These are phyloP conservation scores for Molossus alvarezi DNA, from an alignment of 2,797 vertebrate genomes.

Conservation along the genomic window DNA sequence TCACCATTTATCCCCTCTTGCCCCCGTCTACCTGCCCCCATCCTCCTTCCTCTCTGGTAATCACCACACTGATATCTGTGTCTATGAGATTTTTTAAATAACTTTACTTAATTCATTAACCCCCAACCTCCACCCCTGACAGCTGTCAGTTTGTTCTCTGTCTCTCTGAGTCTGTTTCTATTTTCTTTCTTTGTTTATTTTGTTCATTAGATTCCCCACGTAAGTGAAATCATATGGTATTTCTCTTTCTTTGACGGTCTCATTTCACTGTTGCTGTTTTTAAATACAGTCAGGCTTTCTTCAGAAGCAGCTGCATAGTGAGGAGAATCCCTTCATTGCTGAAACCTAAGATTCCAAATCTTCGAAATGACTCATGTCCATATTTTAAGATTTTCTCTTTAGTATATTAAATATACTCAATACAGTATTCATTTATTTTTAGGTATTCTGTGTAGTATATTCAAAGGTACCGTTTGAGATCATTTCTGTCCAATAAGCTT, in stretches of 20 bases:
- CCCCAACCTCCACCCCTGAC: not conserved
- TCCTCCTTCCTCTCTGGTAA: not conserved
- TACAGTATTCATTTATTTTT: conserved; percentile 61
- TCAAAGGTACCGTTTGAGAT: conserved; percentile 56
- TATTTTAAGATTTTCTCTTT: not conserved
- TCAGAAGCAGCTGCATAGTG: not conserved
- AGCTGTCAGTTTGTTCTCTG: not conserved
- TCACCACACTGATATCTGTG: not conserved
- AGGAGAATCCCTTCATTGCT: not conserved
- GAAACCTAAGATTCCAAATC: not conserved
- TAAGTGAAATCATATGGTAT: not conserved
- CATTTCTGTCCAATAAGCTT: conserved; percentile 12
- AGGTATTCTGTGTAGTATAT: not conserved
- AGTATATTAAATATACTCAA: conserved; percentile 9
- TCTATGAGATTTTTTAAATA: not conserved
- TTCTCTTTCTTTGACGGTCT: not conserved
- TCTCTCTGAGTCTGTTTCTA: not conserved
- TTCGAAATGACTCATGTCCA: not conserved
- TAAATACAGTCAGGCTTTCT: not conserved
- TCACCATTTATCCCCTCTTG: not conserved
- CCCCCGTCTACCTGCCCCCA: not conserved
- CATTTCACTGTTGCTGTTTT: not conserved
- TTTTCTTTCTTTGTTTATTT: not conserved
- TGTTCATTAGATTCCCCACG: not conserved
- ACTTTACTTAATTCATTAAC: not conserved